phyloP scores from a whole-genome alignment of 2,113 vertebrate species.

The Eidolon helvum region DNA sequence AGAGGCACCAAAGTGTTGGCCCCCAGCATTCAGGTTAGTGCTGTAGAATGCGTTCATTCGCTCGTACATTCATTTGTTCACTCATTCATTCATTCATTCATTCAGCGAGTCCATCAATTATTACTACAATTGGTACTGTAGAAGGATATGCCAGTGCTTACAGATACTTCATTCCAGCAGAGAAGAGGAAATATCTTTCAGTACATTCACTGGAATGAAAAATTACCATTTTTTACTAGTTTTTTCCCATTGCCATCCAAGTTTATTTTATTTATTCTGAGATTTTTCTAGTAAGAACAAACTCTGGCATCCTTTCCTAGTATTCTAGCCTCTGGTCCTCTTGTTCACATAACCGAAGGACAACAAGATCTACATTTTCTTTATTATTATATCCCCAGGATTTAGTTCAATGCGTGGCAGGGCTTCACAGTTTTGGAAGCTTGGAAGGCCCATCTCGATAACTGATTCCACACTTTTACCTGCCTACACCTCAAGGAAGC shows the following conservation, averaged over 20 bases:
- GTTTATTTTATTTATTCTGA: not conserved
- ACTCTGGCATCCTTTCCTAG: not conserved
- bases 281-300: not conserved
- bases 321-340: not conserved
- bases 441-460: not conserved
- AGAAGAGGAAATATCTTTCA: not conserved
- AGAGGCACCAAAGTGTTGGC: fast-evolving
- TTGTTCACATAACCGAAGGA: not conserved
- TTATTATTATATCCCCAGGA: not conserved
- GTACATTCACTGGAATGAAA: not conserved
- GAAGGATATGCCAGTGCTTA: not conserved
- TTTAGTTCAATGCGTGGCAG: not conserved
- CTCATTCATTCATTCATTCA: not conserved
- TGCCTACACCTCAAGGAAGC: not conserved
- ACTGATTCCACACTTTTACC: not conserved
- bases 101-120: not conserved
- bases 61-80: too few species aligned
- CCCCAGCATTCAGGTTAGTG: too few species aligned
- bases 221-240: not conserved
- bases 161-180: not conserved
- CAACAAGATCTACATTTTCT: not conserved
- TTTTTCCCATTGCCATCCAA: not conserved
- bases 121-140: not conserved
- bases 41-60: fast-evolving
- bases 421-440: not conserved